Base-by-base conservation (phyloP, 2,113 vertebrate genomes). In the Axis porcinus region DNA sequence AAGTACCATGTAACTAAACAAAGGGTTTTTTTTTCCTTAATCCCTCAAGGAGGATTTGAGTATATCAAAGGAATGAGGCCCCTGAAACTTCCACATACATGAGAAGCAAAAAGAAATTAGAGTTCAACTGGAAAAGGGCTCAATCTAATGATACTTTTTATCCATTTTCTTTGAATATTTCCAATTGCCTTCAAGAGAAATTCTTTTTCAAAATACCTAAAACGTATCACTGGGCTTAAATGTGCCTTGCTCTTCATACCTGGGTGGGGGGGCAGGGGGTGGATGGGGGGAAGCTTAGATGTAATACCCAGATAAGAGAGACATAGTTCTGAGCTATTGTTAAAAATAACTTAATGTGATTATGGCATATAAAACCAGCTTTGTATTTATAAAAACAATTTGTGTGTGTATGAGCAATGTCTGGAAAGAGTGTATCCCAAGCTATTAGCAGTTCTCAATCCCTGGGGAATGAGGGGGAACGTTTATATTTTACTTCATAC, bases 141-240 rank as follows among this genome's bases (percentile, higher is more conserved):
- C 76, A 57, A 33, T 54, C 70, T 86, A 33, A n/a, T 90, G 87
- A 36, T 62, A 45, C 16, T 78, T 50, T 55, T 81, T 86, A 74
- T 84, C 60, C 40, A 17, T 85, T 92, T 89, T 23, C 45, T 97
- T 40, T 85, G 52, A 92, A 85, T 74, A 54, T 55, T 97, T 89
- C 60, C 45, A 82, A 55, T 93, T 15, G 74, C 60, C 33, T 96
- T 91, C 92, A 89, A 81, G 58, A 92, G n/a, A 89, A 60, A 91
- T 82, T 58, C 6, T 45, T 97, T 94, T 70, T 64, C 45, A 89
- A 81, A 96, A 54, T 30, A n/a, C 7, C 17, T 88, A 67, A 47
- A 19, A 81, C 45, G 4, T 27, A 62, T 87, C 54, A 88, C 10
- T 40, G 40, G 43, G 5, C 64, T 86, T 78, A 40, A 36, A 54